A percentile compares a stretch with the other conserved stretches of the same genome.
phyloP scores from a whole-genome alignment of 2,797 vertebrate genomes.

The Enteromius unitaeniatus region DNA sequence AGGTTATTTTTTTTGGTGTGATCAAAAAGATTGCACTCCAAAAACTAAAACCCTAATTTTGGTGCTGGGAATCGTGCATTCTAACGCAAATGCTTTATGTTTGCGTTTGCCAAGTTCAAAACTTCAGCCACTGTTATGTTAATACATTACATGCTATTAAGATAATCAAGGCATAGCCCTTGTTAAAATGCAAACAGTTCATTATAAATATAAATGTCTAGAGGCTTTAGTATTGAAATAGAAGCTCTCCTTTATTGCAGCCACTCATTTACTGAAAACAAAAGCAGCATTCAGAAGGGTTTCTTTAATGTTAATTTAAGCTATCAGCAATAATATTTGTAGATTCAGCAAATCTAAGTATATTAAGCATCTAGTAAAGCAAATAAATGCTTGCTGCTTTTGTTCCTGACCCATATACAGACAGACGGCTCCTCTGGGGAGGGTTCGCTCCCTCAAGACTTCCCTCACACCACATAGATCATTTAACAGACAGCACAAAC shows the following conservation, averaged over 20 bases:
- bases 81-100: background rate
- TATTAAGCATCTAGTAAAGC: background rate
- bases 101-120: background rate
- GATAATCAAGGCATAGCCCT: background rate
- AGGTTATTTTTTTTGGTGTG: constrained; percentile 25
- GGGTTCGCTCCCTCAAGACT: constrained; percentile 6
- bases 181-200: background rate
- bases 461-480: constrained; percentile 39
- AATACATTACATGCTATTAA: background rate
- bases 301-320: background rate
- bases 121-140: background rate
- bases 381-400: constrained; percentile 7
- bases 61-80: background rate
- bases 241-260: background rate
- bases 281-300: background rate
- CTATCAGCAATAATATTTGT: background rate
- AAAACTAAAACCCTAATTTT: constrained; percentile 26
- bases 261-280: background rate
- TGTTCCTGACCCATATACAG: constrained; percentile 33
- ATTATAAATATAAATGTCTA: background rate
- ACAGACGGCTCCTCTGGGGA: constrained; percentile 18
- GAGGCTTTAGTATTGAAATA: background rate
- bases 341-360: background rate
- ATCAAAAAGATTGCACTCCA: constrained; percentile 49
- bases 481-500: constrained; percentile 29